Evolutionary conservation across 2,113 vertebrate genomes (phyloP).

Genomic region (Halichoerus grypus): DNA sequence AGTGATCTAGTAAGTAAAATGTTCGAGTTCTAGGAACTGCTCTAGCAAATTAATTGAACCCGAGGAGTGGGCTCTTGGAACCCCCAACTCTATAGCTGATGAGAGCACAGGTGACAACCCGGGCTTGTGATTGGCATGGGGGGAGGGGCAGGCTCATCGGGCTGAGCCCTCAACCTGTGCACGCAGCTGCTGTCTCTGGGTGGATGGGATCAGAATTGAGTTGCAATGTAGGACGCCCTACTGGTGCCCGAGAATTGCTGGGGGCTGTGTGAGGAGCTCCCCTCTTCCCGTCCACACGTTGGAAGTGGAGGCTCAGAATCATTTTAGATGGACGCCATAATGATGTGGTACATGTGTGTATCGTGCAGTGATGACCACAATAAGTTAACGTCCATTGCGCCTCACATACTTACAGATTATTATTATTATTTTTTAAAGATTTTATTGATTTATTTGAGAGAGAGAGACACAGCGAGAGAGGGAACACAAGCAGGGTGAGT

Average conservation of each 20-base stretch:
- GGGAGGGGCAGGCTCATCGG: background rate
- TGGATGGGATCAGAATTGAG: background rate
- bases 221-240: background rate
- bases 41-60: background rate
- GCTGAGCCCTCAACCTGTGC: background rate
- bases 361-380: background rate
- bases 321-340: background rate
- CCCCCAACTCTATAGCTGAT: background rate
- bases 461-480: no score
- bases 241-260: background rate
- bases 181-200: background rate
- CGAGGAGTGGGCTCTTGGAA: background rate
- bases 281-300: background rate
- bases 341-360: background rate
- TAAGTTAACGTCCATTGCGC: background rate
- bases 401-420: background rate
- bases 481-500: no score
- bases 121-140: background rate
- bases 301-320: background rate
- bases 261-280: background rate
- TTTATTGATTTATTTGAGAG: no score
- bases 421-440: background rate
- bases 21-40: background rate
- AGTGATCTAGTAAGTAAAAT: background rate
- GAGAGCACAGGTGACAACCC: background rate